phyloP scores from a whole-genome alignment of 2,888 invertebrate genomes.

The Crossocerus cetratus region DNA sequence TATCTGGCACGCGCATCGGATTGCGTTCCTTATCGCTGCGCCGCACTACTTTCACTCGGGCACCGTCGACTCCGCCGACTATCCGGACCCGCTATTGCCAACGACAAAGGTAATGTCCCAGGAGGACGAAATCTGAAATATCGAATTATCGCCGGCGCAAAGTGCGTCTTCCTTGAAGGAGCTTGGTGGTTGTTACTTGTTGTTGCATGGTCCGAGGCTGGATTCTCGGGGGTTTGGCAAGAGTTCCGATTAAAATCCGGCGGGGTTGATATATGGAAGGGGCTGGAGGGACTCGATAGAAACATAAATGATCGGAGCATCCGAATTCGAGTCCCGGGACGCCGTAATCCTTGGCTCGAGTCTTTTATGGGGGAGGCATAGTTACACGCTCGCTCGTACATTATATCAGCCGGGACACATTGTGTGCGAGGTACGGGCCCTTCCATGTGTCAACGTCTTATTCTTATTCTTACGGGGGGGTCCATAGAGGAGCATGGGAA shows the following conservation, averaged over 20 bases:
- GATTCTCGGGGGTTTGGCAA: too few relatives aligned
- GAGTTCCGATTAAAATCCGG: slow-evolving; percentile 17
- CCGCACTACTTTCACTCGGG: slow-evolving; percentile 75
- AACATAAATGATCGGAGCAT: slow-evolving; percentile 45
- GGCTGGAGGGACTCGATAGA: slow-evolving; percentile 43
- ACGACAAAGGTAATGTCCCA: slow-evolving; percentile 9
- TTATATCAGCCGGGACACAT: slow-evolving; percentile 46
- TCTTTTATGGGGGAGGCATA: slow-evolving; percentile 46
- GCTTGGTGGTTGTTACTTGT: too few relatives aligned
- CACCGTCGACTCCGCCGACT: slow-evolving; percentile 32
- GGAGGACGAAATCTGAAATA: slow-evolving; percentile 1
- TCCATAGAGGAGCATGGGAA: slow-evolving; percentile 57
- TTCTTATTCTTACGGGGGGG: slow-evolving; percentile 69
- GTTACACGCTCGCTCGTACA: slow-evolving; percentile 62
- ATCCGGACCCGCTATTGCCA: background rate
- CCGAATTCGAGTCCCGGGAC: slow-evolving; percentile 43
- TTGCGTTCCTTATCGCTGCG: slow-evolving; percentile 76
- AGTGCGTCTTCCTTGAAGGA: background rate
- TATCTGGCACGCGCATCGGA: slow-evolving; percentile 78
- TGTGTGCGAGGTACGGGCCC: slow-evolving; percentile 42
- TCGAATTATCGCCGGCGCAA: background rate
- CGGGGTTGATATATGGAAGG: slow-evolving; percentile 31
- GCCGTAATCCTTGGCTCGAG: slow-evolving; percentile 55
- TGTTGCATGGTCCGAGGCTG: too few relatives aligned
- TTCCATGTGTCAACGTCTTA: slow-evolving; percentile 74